phyloP scores from a whole-genome alignment of 35 echinoderm and acorn worm genomes.

The Acanthaster planci region DNA sequence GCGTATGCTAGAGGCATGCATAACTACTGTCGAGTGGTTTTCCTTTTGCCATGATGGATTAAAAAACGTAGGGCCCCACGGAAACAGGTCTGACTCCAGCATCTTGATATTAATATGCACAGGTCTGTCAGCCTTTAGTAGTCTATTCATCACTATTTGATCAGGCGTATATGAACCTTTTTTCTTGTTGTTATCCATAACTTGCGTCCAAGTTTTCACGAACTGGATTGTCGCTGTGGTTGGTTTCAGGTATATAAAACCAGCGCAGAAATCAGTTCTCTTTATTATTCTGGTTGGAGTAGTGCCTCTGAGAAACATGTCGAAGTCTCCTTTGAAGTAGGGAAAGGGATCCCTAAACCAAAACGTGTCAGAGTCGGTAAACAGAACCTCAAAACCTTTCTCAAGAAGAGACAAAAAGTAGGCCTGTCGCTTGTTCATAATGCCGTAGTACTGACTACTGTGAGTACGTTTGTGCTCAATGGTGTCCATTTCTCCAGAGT shows the following conservation, averaged over 20 bases:
- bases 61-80: not conserved
- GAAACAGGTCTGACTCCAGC: not conserved
- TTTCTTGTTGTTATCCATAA: constrained; percentile 11
- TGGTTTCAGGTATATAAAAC: constrained; percentile 67
- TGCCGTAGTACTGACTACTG: constrained; percentile 63
- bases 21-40: not conserved
- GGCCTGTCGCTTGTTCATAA: constrained; percentile 69
- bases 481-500: no score
- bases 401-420: constrained; percentile 64
- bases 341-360: constrained; percentile 80
- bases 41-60: not conserved
- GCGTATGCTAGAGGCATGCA: not conserved
- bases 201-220: constrained; percentile 54
- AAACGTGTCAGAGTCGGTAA: no score
- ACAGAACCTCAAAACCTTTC: no score
- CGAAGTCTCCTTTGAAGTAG: constrained; percentile 63
- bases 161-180: not conserved
- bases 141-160: not conserved
- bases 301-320: constrained; percentile 48
- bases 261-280: constrained; percentile 57
- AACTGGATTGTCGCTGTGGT: constrained; percentile 41
- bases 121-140: not conserved
- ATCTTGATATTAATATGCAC: not conserved
- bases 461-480: no score
- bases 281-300: constrained; percentile 42